Evolutionary conservation across 2,797 vertebrate species (phyloP).

Genomic region (Cygnus olor): DNA sequence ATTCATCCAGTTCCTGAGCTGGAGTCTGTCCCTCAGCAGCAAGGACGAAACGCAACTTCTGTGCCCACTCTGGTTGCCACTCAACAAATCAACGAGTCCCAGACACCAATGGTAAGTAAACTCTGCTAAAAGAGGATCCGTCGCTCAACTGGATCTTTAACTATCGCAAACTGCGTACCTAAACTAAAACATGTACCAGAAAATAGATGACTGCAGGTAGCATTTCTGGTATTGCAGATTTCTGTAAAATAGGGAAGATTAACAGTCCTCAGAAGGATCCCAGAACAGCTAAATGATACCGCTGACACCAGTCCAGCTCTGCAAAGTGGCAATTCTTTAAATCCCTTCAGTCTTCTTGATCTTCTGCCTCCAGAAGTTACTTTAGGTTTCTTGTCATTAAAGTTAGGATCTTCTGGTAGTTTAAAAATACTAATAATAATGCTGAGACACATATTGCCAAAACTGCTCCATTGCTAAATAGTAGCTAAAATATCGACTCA

Average conservation of each 20-base stretch:
- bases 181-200: neutral
- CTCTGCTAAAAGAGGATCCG: neutral
- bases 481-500: neutral
- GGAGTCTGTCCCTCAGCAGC: neutral
- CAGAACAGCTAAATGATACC: neutral
- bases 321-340: neutral
- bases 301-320: neutral
- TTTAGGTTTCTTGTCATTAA: neutral
- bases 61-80: neutral
- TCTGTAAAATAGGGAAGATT: neutral
- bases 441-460: neutral
- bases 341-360: neutral
- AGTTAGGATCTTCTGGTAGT: neutral
- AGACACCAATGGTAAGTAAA: neutral
- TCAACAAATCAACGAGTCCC: neutral
- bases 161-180: neutral
- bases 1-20: neutral
- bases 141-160: neutral
- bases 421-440: neutral
- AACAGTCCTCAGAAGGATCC: neutral
- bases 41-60: neutral
- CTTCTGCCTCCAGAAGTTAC: neutral
- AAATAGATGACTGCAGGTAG: neutral
- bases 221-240: neutral
- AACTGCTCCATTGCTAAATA: neutral